phyloP scores from a whole-genome alignment of 2,888 invertebrate species.

The Synanthedon formicaeformis region DNA sequence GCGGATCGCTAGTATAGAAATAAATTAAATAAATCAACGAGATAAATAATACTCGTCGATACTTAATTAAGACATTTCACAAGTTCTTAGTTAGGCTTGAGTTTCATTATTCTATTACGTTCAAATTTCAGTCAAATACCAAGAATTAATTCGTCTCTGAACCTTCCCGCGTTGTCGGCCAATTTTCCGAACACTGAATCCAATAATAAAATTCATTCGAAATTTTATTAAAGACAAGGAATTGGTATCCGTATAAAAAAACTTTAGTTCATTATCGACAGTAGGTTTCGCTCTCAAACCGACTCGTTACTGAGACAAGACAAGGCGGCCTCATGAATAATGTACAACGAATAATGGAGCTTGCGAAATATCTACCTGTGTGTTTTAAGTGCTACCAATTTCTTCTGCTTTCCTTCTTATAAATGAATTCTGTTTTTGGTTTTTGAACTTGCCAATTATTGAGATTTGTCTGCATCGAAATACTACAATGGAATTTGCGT shows the following conservation, averaged over 20 bases:
- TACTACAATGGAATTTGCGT: no score
- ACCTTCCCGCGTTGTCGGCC: background rate
- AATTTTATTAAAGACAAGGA: conserved; percentile 25
- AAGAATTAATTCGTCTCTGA: no score
- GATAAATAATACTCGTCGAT: no score
- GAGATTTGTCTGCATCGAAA: no score
- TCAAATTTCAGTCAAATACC: no score
- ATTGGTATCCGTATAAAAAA: conserved; percentile 40
- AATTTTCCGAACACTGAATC: background rate
- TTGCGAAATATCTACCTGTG: conserved; percentile 48
- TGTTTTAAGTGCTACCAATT: conserved; percentile 53
- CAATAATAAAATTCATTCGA: background rate
- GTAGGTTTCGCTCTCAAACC: conserved; percentile 46
- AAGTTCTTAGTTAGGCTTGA: no score
- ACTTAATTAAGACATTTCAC: no score
- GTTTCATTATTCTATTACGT: no score
- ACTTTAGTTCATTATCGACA: conserved; percentile 55
- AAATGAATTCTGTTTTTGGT: conserved; percentile 2
- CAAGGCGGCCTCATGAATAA: conserved; percentile 51
- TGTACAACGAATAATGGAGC: conserved; percentile 56
- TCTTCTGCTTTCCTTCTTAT: conserved; percentile 32
- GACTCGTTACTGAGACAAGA: conserved; percentile 55
- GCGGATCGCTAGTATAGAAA: no score
- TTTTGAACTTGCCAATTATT: no score
- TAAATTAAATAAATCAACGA: no score